Base-by-base conservation (phyloP, 2,888 invertebrate genomes). In the Brenthis daphne region DNA sequence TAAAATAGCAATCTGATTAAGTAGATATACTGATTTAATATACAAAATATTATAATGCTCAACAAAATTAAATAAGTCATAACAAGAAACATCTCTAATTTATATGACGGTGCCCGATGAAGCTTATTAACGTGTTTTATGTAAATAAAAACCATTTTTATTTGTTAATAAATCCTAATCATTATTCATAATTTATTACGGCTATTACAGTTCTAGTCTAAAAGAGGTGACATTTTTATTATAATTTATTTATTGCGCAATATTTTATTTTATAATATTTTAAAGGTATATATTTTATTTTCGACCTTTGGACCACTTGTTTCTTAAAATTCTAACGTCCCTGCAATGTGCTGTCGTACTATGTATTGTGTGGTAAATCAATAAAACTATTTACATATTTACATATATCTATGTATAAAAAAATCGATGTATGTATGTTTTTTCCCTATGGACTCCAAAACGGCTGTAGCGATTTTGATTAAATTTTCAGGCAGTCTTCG, bases 131-230 rank as follows among this genome's bases (percentile, higher is more conserved):
- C 63, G 48, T 69, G 51, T 68, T 64, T 55, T 60, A 64, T 64
- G 64, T 51, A 60, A 67, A 70, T 65, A 53, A 53, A 53, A 61
- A 67, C 47, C 16, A 29, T 60, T 64, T 68, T 65, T 68, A 67
- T 66, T 65, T 61, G 57, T 53, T 64, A 61, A 68, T 57, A 70
- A 70, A 68, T 70, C 61, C 48, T 61, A 65, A 68, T 65, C 60
- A 65, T 51, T 65, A 65, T 51, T 16, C 16, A 68, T 56, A 64
- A 68, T 70, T 70, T 70, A 67, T 70, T 67, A 56, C 50, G 33
- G 58, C 29, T 43, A 64, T 67, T 51, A 60, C 55, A 67, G 64
- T 63, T 60, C 56, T 58, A 64, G 58, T 58, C 43, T 70, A 47
- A 56, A 64, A 67, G 43, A 70, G 37, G 67, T 57, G 63, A 51